phyloP scores from a whole-genome alignment of 2,113 vertebrate species.

The Hirundichthys speculiger region DNA sequence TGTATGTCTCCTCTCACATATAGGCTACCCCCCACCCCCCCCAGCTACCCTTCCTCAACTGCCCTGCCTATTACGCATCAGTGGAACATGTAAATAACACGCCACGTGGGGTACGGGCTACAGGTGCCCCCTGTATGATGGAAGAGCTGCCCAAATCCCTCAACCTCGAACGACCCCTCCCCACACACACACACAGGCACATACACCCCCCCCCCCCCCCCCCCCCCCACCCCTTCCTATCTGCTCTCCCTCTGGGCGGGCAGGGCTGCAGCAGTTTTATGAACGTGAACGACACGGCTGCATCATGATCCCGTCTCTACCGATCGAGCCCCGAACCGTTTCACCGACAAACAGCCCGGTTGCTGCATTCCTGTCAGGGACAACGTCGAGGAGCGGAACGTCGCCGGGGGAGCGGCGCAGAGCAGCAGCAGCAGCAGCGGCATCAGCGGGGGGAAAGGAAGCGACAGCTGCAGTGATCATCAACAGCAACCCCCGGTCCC shows the following conservation, averaged over 20 bases:
- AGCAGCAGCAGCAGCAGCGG: slow-evolving; percentile 31
- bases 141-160: neutral
- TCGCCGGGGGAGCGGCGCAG: slow-evolving; percentile 47
- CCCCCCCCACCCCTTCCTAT: neutral
- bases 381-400: slow-evolving; percentile 42
- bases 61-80: slow-evolving; percentile 35
- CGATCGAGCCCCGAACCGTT: slow-evolving; percentile 37
- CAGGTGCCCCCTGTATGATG: slow-evolving; percentile 52
- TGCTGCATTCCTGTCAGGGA: slow-evolving; percentile 71
- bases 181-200: neutral
- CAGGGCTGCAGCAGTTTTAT: slow-evolving; percentile 76
- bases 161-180: neutral
- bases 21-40: neutral
- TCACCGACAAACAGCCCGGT: slow-evolving; percentile 66
- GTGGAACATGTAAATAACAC: slow-evolving; percentile 63
- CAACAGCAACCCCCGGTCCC: slow-evolving; percentile 33
- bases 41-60: neutral
- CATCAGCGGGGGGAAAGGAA: neutral
- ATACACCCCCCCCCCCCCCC: neutral
- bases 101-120: slow-evolving; percentile 69
- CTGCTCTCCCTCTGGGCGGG: slow-evolving; percentile 56
- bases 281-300: slow-evolving; percentile 70
- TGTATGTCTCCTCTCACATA: slow-evolving; percentile 11
- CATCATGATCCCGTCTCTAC: slow-evolving; percentile 53
- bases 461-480: slow-evolving; percentile 51